Percentiles rank a stretch among this genome's conserved stretches.
phyloP scores from a whole-genome alignment of 2,113 vertebrate species.

The Merops nubicus region DNA sequence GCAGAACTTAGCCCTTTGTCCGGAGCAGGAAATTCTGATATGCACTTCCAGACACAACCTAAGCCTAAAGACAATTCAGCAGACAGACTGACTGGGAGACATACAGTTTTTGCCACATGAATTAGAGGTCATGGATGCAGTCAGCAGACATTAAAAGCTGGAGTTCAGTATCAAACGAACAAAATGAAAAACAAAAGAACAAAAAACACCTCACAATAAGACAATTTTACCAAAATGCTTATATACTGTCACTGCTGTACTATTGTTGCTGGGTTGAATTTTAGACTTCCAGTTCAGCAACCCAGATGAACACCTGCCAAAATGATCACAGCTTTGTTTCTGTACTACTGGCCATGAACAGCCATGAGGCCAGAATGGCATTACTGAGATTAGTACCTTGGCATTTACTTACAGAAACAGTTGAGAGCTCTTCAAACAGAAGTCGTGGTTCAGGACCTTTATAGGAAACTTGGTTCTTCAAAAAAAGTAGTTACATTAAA shows the following conservation, averaged over 20 bases:
- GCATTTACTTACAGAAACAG: neutral
- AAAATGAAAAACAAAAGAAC: neutral
- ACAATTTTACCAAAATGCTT: neutral
- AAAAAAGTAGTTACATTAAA: neutral
- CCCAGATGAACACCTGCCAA: neutral
- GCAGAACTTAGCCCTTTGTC: neutral
- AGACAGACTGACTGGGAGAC: neutral
- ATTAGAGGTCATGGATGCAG: neutral
- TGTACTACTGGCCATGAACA: neutral
- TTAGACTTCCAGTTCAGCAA: neutral
- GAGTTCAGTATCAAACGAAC: neutral
- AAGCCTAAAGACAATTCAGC: neutral
- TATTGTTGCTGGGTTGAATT: neutral
- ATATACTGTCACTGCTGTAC: neutral
- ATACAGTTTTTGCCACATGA: neutral
- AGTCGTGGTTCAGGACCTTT: neutral
- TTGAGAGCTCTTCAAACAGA: neutral
- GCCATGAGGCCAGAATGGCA: neutral
- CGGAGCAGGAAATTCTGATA: neutral
- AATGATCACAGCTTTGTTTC: constrained; percentile 11
- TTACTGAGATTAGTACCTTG: neutral
- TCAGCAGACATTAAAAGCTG: neutral
- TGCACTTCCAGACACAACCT: neutral
- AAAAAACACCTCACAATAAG: neutral
- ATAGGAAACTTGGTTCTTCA: neutral